Evolutionary conservation across 2,113 vertebrate species (phyloP), one percentile per base, ranked within the genome.

Genomic region (Microtus montanus): DNA sequence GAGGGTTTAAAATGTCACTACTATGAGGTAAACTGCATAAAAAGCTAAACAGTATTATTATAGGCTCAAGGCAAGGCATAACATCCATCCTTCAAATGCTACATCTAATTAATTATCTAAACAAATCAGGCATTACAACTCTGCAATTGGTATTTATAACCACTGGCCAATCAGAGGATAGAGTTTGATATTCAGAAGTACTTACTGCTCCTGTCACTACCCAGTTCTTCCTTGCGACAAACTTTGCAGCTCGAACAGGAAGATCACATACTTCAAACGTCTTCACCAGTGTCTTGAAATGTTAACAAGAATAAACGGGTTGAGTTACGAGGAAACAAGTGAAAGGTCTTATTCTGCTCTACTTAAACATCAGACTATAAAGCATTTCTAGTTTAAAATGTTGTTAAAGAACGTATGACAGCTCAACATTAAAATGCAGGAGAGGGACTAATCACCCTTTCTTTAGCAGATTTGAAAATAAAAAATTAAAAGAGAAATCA

Each of bases 191-290:
- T 10, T 75, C 71, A 64, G 17, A 13, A 54, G 64, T 93, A 97
- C 99, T 99, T 98, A 99, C 99, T 15, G 99, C 99, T 98, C 99
- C 99, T 54, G 99, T 99, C 89, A 99, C 99, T 94, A 99, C 99
- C 99, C 99, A 99, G 96, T 99, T 99, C 98, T 99, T 99, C 79
- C 99, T 99, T 1, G 99, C 99, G 92, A 99, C 99, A 87, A 99
- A 99, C 96, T 99, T 99, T 15, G 99, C 99, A n/a, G 99, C 99
- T 98, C 99, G 99, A 93, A 99, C 99, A 10, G 99, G 99, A 89
- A 99, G 98, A 95, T 99, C 99, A 87, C 99, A 99, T 8, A 99
- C 99, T 98, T 99, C 99, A 98, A 99, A 99, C 1, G 99, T 99
- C 98, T 99, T 99, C 97, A 99, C 99, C 66, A 99, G 98, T 0